A percentile compares a stretch with the other conserved stretches of the same genome.
Conservation (phyloP, 2,797 vertebrate genomes). For the Tachyglossus aculeatus region DNA sequence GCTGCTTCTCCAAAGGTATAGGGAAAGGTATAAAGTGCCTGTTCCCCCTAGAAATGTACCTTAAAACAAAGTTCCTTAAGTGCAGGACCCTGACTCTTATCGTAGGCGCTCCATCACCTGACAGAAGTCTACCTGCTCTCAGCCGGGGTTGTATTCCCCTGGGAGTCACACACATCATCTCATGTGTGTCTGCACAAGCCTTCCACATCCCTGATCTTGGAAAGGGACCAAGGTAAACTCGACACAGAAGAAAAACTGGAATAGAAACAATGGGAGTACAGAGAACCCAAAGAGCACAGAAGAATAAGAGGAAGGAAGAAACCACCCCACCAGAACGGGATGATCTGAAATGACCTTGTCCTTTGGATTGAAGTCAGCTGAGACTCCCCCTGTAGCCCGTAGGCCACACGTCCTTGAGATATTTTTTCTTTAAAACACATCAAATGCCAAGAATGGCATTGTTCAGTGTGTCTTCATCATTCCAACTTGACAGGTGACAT, state of each 20-base stretch:
- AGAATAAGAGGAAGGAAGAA: background rate
- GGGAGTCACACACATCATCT: background rate
- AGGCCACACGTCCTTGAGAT: background rate
- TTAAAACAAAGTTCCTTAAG: background rate
- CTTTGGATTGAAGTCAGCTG: background rate
- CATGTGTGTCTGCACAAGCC: background rate
- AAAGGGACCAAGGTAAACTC: background rate
- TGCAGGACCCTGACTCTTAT: background rate
- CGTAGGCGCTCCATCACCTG: background rate
- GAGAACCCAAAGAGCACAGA: conserved; percentile 28
- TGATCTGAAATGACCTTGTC: background rate
- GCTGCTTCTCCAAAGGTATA: too few relatives aligned
- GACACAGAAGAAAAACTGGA: background rate
- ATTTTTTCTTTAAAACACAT: background rate
- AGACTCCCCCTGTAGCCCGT: background rate
- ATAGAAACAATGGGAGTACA: background rate
- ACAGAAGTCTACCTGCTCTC: background rate
- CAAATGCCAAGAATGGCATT: background rate
- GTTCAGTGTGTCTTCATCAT: background rate
- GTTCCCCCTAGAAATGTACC: too few relatives aligned
- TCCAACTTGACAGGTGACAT: background rate
- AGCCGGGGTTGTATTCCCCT: background rate
- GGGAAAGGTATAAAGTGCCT: too few relatives aligned
- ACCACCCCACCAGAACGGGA: background rate
- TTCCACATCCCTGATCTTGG: background rate